Base-by-base conservation (phyloP, 2,113 vertebrate species). In the Nesogale talazaci region DNA sequence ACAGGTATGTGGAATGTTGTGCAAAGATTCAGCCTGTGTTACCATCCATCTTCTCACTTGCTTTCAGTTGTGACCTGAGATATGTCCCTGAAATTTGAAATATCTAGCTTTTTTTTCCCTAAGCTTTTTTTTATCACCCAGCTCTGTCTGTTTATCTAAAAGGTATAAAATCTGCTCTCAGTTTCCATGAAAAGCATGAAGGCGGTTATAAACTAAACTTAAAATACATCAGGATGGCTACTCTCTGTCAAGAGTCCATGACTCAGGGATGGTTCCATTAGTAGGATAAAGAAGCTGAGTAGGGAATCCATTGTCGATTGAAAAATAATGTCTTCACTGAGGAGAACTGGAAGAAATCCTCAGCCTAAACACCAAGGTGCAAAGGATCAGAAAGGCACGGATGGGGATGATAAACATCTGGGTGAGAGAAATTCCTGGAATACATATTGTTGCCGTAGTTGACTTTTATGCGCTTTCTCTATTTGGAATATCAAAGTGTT, bases 321-420 rank as follows among this genome's bases (percentile, higher is more conserved):
- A 34, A 87, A 10, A 86, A 86, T 61, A 87, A 38, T 77, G 38
- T 83, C 36, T 88, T 85, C 57, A 89, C 83, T 57, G 38, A 34
- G 15, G 40, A 86, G 57, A 83, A 89, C 25, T 83, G 56, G 34
- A 70, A 93, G 59, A 84, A 27, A 75, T 31, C 46, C 4, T 46
- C 42, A 79, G 67, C 93, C 46, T 27, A 23, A 14, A 76, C 69
- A 15, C 27, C 61, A 89, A 94, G 77, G 20, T 38, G n/a, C 63
- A 86, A 67, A 23, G 25, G 8, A 46, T 31, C 27, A 83, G 57
- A 90, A 3, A 38, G 9, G 56, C 63, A 77, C 56, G 9, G 17
- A 77, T 59, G 7, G 17, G 31, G 80, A 76, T 67, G 19, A 25
- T 16, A 86, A 34, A 19, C 75, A 72, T 20, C 11, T 23, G 25